Conservation (phyloP, 2,888 invertebrate species). For the Allacma fusca region DNA sequence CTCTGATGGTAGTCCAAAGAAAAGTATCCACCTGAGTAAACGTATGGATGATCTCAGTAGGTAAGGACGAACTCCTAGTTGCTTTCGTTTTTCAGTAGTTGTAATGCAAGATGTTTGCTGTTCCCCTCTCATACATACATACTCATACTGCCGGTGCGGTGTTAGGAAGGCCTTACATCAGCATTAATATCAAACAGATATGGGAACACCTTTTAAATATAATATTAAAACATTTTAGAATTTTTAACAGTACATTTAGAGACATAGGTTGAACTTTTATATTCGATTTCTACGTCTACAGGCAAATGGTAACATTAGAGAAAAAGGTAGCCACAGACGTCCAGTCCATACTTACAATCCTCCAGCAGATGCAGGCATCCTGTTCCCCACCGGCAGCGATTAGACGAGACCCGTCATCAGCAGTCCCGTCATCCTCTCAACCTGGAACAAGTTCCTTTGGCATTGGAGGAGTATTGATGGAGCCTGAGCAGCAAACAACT, state of each 20-base stretch:
- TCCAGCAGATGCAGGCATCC: conserved; percentile 67
- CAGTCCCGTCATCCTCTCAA: conserved; percentile 1
- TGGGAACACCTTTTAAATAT: too few relatives aligned
- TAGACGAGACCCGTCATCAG: background rate
- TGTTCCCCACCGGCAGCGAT: background rate
- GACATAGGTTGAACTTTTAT: too few relatives aligned
- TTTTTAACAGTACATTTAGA: too few relatives aligned
- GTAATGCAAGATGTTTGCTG: too few relatives aligned
- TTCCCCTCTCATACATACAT: too few relatives aligned
- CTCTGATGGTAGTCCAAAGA: conserved; percentile 24
- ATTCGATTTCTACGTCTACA: conserved; percentile 60
- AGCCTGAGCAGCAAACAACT: background rate
- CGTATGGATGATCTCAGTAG: conserved; percentile 76
- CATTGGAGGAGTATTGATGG: background rate
- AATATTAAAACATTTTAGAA: background rate
- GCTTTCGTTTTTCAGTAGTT: too few relatives aligned
- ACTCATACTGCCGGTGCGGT: too few relatives aligned
- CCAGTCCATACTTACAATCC: conserved; percentile 74
- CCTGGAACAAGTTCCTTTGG: conserved; percentile 21
- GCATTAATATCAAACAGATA: too few relatives aligned
- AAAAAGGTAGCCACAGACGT: conserved; percentile 78
- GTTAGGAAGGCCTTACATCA: too few relatives aligned
- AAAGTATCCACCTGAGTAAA: conserved; percentile 67
- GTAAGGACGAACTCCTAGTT: conserved; percentile 63
- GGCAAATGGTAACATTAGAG: conserved; percentile 74